These are phyloP conservation scores for Tricholauxania praeusta DNA, from an alignment of 2,888 invertebrate species.

Conservation along the genomic window DNA sequence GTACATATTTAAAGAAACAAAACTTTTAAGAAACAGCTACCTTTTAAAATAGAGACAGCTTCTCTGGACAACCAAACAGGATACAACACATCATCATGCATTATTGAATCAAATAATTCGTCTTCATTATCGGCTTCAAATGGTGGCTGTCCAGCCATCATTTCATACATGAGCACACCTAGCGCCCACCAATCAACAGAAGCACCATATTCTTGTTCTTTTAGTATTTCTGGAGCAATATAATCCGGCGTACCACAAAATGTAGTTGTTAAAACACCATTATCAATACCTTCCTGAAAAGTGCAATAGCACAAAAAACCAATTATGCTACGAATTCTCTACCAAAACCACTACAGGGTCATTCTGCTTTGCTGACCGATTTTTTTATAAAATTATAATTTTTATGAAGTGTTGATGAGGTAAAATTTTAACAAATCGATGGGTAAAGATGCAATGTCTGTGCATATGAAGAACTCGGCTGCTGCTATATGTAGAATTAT, in stretches of 20 bases:
- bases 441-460: too few species aligned
- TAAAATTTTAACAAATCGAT: too few species aligned
- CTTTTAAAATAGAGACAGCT: conserved; percentile 91
- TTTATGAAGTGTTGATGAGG: too few species aligned
- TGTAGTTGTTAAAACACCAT: conserved; percentile 91
- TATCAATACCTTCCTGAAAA: conserved; percentile 68
- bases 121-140: conserved; percentile 99
- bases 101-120: conserved; percentile 97
- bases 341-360: too few species aligned
- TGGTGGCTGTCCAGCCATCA: conserved; percentile 99
- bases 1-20: not conserved
- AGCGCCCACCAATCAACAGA: conserved; percentile 98
- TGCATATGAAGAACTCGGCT: too few species aligned
- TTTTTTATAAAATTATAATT: not conserved
- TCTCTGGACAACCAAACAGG: conserved; percentile 96
- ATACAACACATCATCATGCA: conserved; percentile 98
- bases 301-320: not conserved
- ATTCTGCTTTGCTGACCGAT: not conserved
- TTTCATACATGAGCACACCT: conserved; percentile 98
- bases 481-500: too few species aligned
- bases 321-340: too few species aligned
- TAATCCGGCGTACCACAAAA: conserved; percentile 99
- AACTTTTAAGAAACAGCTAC: conserved; percentile 48
- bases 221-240: conserved; percentile 97
- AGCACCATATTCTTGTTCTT: conserved; percentile 91